These are phyloP conservation scores for Nomada goodeniana DNA, from an alignment of 2,888 invertebrate species.

Conservation along the genomic window DNA sequence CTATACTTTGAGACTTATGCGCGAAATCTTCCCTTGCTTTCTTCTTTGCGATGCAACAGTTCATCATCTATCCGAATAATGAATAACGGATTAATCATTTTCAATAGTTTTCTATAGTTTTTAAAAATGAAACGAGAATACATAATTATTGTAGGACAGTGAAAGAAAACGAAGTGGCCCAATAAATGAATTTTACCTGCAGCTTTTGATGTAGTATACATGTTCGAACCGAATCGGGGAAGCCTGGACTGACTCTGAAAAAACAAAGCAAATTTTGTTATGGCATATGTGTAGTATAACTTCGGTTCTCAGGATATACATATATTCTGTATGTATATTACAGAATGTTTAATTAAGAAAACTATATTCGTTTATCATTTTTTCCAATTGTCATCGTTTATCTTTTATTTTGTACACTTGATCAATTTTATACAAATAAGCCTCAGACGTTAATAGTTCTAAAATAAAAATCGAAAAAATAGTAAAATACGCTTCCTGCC, in stretches of 20 bases:
- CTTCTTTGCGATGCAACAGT: conserved; percentile 90
- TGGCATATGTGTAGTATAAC: not conserved
- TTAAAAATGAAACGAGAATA: conserved; percentile 18
- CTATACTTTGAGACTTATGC: conserved; percentile 75
- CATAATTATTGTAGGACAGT: not conserved
- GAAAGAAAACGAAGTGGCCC: not conserved
- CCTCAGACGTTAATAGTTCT: no score
- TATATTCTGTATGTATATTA: no score
- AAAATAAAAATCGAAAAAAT: no score
- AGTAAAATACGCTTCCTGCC: no score
- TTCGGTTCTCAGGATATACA: no score
- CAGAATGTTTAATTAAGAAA: no score
- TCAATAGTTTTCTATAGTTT: not conserved
- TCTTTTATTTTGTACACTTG: no score
- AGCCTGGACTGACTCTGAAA: conserved; percentile 91
- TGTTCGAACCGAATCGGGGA: conserved; percentile 92
- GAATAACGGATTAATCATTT: not conserved
- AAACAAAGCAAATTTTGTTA: conserved; percentile 14
- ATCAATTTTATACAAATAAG: no score
- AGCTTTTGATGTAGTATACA: conserved; percentile 98
- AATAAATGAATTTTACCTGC: conserved; percentile 86
- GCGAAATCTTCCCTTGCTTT: conserved; percentile 85
- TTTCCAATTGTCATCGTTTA: no score
- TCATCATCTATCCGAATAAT: conserved; percentile 86
- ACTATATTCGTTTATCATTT: no score